Conservation (phyloP, 2,113 vertebrate species). For the Bagarius yarrelli region DNA sequence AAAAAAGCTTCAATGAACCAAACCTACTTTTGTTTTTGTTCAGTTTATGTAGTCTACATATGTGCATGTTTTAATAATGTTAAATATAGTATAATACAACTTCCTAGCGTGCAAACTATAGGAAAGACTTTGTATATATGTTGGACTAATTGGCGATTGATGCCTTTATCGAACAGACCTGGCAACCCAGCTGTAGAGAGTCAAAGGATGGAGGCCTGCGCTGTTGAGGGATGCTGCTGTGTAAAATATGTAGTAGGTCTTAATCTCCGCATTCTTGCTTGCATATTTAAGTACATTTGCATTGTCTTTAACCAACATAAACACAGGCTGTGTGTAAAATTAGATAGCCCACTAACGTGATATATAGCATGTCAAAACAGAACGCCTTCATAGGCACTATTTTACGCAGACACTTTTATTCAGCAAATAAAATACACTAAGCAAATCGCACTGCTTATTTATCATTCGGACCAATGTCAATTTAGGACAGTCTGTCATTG, state of each 20-base stretch:
- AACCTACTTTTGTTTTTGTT: not conserved
- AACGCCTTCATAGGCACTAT: constrained; percentile 19
- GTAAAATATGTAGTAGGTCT: not conserved
- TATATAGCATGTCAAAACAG: not conserved
- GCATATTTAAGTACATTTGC: not conserved
- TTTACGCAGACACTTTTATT: constrained; percentile 1
- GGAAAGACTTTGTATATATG: not conserved
- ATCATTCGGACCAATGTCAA: not conserved
- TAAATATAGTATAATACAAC: not conserved
- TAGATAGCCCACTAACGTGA: not conserved
- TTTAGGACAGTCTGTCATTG: not conserved
- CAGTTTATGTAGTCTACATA: not conserved
- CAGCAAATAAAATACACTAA: not conserved
- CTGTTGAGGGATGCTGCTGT: constrained; percentile 7
- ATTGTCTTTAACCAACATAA: no score
- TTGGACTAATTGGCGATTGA: not conserved
- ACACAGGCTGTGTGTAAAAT: not conserved
- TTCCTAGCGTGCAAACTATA: not conserved
- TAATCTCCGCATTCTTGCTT: not conserved
- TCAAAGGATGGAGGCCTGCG: not conserved
- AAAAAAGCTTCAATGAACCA: not conserved
- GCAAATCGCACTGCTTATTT: not conserved
- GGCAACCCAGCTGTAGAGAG: constrained; percentile 11
- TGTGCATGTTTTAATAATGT: not conserved
- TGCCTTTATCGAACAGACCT: not conserved